These are phyloP conservation scores for Catharus ustulatus DNA, from an alignment of 2,797 vertebrate species.

Conservation along the genomic window DNA sequence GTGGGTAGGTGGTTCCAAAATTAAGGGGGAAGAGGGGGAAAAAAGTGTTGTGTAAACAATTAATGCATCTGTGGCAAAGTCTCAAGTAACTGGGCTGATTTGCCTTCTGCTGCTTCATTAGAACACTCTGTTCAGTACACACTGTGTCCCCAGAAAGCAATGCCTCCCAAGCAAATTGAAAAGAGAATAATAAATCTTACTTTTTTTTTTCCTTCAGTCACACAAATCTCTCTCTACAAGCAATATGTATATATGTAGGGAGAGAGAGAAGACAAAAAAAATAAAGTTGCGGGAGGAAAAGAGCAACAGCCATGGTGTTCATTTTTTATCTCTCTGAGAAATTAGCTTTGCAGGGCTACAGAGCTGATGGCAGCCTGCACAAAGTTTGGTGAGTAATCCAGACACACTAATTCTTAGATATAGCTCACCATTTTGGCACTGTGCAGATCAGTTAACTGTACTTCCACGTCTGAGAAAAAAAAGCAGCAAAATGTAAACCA, in stretches of 20 bases:
- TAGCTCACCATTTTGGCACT: neutral
- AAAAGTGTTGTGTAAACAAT: neutral
- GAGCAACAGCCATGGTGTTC: neutral
- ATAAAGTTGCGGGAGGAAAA: neutral
- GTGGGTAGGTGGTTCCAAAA: neutral
- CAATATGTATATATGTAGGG: neutral
- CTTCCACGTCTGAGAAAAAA: neutral
- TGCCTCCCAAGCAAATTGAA: neutral
- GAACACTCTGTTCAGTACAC: neutral
- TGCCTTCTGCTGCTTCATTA: slow-evolving; percentile 37
- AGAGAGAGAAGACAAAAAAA: neutral
- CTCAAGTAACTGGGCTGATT: neutral
- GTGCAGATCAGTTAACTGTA: neutral
- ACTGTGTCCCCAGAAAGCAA: neutral
- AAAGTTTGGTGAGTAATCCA: neutral
- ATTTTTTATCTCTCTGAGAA: neutral
- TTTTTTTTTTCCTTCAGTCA: neutral
- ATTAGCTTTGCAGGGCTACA: neutral
- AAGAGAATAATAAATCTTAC: neutral
- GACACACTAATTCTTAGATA: neutral
- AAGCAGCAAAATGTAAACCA: neutral
- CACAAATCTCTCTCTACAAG: neutral
- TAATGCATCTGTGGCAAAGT: neutral
- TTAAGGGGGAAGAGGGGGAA: rapidly evolving
- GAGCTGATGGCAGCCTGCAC: neutral